phyloP scores from a whole-genome alignment of 2,113 vertebrate genomes.

The Rhinoderma darwinii region DNA sequence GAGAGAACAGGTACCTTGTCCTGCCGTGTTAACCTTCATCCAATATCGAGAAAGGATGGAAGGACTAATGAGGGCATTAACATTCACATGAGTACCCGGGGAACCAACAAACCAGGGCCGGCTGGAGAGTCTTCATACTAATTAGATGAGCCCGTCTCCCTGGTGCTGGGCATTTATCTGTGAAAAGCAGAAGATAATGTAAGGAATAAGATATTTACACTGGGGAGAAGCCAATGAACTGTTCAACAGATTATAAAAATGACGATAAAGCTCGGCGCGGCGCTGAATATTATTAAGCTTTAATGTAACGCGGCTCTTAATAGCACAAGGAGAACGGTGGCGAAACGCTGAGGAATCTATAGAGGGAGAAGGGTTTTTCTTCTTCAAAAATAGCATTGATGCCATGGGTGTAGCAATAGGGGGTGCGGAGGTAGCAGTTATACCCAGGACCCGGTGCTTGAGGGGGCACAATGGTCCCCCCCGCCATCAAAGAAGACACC shows the following conservation, averaged over 20 bases:
- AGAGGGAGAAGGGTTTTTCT: background rate
- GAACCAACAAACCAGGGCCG: constrained; percentile 71
- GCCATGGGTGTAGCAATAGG: background rate
- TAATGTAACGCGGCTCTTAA: constrained; percentile 38
- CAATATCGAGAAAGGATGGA: constrained; percentile 31
- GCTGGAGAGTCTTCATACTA: constrained; percentile 73
- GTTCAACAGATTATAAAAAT: constrained; percentile 67
- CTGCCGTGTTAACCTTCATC: constrained; percentile 26
- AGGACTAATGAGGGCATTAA: constrained; percentile 67
- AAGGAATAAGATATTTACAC: constrained; percentile 66
- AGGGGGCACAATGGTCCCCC: too few relatives aligned
- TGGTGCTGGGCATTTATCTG: constrained; percentile 76
- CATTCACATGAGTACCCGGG: constrained; percentile 71
- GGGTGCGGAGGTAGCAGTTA: background rate
- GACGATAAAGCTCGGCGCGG: constrained; percentile 69
- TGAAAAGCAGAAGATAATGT: constrained; percentile 69
- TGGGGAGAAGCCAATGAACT: constrained; percentile 68
- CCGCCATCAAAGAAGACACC: too few relatives aligned
- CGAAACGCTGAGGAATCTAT: background rate
- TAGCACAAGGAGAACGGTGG: constrained; percentile 2
- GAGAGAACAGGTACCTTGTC: background rate
- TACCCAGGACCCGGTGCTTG: too few relatives aligned
- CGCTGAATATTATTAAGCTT: constrained; percentile 63
- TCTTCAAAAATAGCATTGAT: too few relatives aligned
- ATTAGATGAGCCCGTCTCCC: constrained; percentile 75